Base-by-base conservation (phyloP, 2,113 vertebrate genomes). In the Pseudolaguvia tuberculata region DNA sequence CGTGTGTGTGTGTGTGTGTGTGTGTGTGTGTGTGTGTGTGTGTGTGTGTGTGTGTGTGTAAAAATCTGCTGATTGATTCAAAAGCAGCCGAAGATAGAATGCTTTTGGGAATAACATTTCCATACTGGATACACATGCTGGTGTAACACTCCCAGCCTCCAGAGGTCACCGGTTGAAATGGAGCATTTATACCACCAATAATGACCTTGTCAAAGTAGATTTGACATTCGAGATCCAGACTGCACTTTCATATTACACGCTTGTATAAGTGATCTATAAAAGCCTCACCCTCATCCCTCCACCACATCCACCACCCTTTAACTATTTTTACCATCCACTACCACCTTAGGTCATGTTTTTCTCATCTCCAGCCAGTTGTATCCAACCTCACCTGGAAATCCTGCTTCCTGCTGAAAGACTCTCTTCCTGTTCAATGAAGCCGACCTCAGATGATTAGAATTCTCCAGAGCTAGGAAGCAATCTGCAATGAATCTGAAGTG, bases 351-450 rank as follows among this genome's bases (percentile, higher is more conserved):
- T 14, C 11, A 20, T n/a, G 25, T 72, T 73, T 55, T 23, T 42
- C 9, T 42, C 9, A 13, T 31, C 51, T 74, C 73, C 20, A 35
- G 55, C 42, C 25, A 20, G 47, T 56, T 75, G 39, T 67, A 20
- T 67, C 20, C 21, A 29, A 69, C 55, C 74, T 77, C 56, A 77
- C 75, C 75, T 77, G 17, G n/a, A 55, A 70, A 61, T 70, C 74
- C 66, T 42, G 66, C 56, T 53, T 70, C 35, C 48, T 70, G n/a
- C 57, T 21, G 57, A 53, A 18, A 35, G 59, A 57, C 75, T 70
- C 5, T 53, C 14, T 45, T 21, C 11, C 20, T 42, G 58, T 29
- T 73, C 21, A 2, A 58, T 15, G 31, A 48, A 21, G 21, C 52
- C 55, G 17, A 15, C 56, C 75, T 18, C 31, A 23, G 52, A 61